Evolutionary conservation across 2,888 invertebrate genomes (phyloP), one percentile per base, ranked within the genome.

Genomic region (Lissonota sp.): DNA sequence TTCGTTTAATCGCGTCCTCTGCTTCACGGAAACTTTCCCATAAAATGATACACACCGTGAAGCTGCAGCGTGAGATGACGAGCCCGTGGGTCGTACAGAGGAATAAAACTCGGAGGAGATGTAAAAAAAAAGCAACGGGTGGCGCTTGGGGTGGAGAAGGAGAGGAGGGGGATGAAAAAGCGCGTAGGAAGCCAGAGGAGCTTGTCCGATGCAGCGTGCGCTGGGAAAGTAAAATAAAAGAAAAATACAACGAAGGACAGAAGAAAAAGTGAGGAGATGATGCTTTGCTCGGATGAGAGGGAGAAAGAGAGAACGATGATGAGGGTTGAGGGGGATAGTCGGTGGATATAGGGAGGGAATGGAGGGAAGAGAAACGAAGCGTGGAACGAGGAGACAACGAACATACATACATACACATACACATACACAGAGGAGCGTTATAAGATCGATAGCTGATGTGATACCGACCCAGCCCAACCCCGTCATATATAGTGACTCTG

Each of bases 371-470:
- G 73, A 57, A 53, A 49, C 49, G 66, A 40, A 73, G 57, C 40
- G 57, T 58, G 76, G 66, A 60, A 67, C 67, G 62, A 4, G 72
- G 60, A 42, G 58, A 62, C 49, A 72, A 55, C 71, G 75, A 67
- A 80, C 72, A 62, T 63, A 60, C 62, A 55, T 70, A 69, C 58
- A 44, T 44, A 44, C 72, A 60, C 58, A 44, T 44, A 44, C 72
- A 60, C 62, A 37, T 62, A 60, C 16, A 73, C 79, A 82, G 71
- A 58, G 74, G 78, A 86, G 90, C 90, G 90, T 91, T 92, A 92
- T 92, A 92, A 92, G 92, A 92, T 92, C 92, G 92, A 91, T 92
- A 92, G 91, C 90, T 92, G 92, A 92, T 92, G 92, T 89, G 92
- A 92, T 92, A 92, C 90, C 92, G 87, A 90, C 89, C 89, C 90